phyloP scores from a whole-genome alignment of 2,888 invertebrate genomes.

The Microchrysa polita region DNA sequence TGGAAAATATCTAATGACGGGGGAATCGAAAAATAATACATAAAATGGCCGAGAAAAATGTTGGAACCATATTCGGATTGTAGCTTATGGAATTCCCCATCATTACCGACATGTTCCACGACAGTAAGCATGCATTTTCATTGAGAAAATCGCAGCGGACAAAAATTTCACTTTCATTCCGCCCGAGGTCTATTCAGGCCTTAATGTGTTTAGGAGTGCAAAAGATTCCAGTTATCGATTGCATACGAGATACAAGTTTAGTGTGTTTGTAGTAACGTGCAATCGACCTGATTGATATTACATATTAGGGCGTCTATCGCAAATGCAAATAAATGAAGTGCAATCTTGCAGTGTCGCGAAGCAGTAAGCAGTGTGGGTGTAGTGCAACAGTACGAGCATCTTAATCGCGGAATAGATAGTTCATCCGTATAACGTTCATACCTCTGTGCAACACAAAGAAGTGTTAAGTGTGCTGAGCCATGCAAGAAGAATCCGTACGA shows the following conservation, averaged over 20 bases:
- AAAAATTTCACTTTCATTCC: too few relatives aligned
- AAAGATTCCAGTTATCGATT: background rate
- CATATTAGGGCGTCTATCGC: background rate
- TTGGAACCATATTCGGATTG: too few relatives aligned
- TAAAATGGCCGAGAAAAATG: too few relatives aligned
- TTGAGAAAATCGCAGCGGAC: too few relatives aligned
- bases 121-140: too few relatives aligned
- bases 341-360: conserved; percentile 7
- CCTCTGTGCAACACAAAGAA: background rate
- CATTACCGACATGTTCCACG: too few relatives aligned
- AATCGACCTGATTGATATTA: background rate
- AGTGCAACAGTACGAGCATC: background rate
- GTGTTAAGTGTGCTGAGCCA: background rate
- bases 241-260: conserved; percentile 1
- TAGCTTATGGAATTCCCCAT: too few relatives aligned
- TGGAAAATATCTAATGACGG: too few relatives aligned
- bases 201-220: background rate
- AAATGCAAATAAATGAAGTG: conserved; percentile 27
- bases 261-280: too few relatives aligned
- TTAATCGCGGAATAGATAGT: background rate
- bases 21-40: too few relatives aligned
- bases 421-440: background rate
- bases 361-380: conserved; percentile 16
- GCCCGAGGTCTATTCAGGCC: too few relatives aligned
- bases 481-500: conserved; percentile 15